A percentile compares a stretch with the other conserved stretches of the same genome.
These are phyloP conservation scores for Drosophila funebris DNA, from an alignment of 1,140 invertebrate species.

Conservation along the genomic window DNA sequence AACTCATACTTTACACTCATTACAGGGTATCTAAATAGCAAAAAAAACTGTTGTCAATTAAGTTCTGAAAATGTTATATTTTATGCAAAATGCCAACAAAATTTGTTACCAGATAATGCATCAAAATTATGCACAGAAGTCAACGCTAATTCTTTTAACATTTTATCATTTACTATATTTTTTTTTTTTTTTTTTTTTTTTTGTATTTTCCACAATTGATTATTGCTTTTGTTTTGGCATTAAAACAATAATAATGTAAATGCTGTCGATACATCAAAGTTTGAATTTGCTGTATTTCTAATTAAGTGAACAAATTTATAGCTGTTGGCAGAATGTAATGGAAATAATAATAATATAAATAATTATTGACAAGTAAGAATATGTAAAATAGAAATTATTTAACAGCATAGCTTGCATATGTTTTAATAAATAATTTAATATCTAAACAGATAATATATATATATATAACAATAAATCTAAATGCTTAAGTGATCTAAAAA, in stretches of 20 bases:
- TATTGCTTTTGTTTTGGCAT: not conserved
- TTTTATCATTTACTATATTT: conserved; percentile 9
- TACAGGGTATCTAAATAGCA: not conserved
- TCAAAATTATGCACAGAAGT: conserved; percentile 26
- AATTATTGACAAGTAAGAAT: no score
- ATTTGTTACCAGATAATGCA: conserved; percentile 11
- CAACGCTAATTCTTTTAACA: conserved; percentile 14
- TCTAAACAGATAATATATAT: not conserved
- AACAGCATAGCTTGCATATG: no score
- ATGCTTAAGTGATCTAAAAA: conserved; percentile 31
- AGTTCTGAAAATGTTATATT: not conserved
- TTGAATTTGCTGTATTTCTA: not conserved
- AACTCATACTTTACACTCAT: not conserved
- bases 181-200: no score
- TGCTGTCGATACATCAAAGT: no score
- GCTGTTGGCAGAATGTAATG: not conserved
- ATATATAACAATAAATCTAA: not conserved
- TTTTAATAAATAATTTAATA: not conserved
- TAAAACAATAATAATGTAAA: not conserved
- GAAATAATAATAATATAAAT: no score
- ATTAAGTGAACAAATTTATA: not conserved
- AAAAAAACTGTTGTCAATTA: not conserved
- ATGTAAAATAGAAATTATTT: no score
- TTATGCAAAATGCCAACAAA: conserved; percentile 19
- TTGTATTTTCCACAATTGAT: not conserved